These are phyloP conservation scores for Alviniconcha marisindica DNA, from an alignment of 1,140 invertebrate species.

Conservation along the genomic window DNA sequence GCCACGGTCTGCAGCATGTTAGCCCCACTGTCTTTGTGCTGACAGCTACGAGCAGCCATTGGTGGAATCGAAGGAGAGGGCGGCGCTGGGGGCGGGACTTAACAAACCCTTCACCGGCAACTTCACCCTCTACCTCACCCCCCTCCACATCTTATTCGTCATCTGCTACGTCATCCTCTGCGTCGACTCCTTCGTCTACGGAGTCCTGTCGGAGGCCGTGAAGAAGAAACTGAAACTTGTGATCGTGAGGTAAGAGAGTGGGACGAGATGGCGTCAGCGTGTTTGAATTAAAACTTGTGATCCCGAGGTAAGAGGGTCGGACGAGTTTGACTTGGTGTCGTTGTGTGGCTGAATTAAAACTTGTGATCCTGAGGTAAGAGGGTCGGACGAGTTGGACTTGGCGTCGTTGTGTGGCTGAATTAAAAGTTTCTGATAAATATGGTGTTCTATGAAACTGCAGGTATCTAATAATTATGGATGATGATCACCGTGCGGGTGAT, in stretches of 20 bases:
- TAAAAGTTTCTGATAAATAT: no score
- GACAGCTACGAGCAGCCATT: slow-evolving; percentile 22
- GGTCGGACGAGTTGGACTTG: no score
- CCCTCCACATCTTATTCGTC: slow-evolving; percentile 56
- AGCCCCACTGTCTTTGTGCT: no score
- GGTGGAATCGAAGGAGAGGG: not conserved
- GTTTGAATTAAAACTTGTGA: slow-evolving; percentile 48
- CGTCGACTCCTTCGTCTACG: slow-evolving; percentile 50
- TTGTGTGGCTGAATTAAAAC: no score
- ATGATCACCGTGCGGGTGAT: no score
- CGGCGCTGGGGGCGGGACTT: slow-evolving; percentile 23
- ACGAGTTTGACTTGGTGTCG: no score
- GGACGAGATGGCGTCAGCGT: no score
- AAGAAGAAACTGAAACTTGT: slow-evolving; percentile 50
- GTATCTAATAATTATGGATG: no score
- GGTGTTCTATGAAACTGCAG: no score
- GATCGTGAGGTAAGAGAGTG: slow-evolving; percentile 10
- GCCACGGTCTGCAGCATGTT: no score
- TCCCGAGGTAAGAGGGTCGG: slow-evolving; percentile 9
- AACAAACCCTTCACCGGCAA: slow-evolving; percentile 43
- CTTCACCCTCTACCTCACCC: slow-evolving; percentile 51
- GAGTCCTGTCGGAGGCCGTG: slow-evolving; percentile 41
- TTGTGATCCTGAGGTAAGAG: slow-evolving; percentile 36
- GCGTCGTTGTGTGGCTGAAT: no score
- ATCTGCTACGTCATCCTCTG: slow-evolving; percentile 50